Evolutionary conservation across 1,140 invertebrate species (phyloP).

Genomic region (Microplitis demolitor): DNA sequence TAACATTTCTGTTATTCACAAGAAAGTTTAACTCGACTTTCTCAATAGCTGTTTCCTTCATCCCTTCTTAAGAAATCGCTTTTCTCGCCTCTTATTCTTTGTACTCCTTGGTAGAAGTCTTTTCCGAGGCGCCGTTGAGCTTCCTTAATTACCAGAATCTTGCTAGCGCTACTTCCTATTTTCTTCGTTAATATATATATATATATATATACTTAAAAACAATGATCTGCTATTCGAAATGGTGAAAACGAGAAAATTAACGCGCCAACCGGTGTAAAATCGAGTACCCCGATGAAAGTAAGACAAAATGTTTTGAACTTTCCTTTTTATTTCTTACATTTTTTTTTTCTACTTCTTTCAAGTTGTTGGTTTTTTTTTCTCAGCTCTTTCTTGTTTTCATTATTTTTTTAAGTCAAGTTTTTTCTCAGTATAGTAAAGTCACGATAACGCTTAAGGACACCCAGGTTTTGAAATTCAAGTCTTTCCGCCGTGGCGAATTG

Average conservation of each 20-base stretch:
- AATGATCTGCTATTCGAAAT: slow-evolving; percentile 4
- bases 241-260: slow-evolving; percentile 22
- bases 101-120: background rate
- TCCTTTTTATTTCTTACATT: background rate
- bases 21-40: slow-evolving; percentile 5
- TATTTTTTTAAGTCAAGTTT: no score
- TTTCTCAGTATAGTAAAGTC: no score
- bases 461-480: background rate
- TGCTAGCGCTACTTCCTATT: slow-evolving; percentile 7
- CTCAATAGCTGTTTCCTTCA: background rate
- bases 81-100: background rate
- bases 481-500: background rate
- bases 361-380: background rate
- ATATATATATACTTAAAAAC: slow-evolving; percentile 4
- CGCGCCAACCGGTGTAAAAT: background rate
- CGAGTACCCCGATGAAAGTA: background rate
- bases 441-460: background rate
- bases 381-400: background rate
- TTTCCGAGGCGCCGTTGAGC: background rate
- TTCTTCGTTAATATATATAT: background rate
- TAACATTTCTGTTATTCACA: slow-evolving; percentile 5
- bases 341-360: background rate
- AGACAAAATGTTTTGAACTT: background rate
- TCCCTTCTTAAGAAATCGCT: background rate
- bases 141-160: slow-evolving; percentile 18